A percentile compares a stretch with the other conserved stretches of the same genome.
These are phyloP conservation scores for Brevipalpus yothersi DNA, from an alignment of 1,140 invertebrate genomes.

Conservation along the genomic window DNA sequence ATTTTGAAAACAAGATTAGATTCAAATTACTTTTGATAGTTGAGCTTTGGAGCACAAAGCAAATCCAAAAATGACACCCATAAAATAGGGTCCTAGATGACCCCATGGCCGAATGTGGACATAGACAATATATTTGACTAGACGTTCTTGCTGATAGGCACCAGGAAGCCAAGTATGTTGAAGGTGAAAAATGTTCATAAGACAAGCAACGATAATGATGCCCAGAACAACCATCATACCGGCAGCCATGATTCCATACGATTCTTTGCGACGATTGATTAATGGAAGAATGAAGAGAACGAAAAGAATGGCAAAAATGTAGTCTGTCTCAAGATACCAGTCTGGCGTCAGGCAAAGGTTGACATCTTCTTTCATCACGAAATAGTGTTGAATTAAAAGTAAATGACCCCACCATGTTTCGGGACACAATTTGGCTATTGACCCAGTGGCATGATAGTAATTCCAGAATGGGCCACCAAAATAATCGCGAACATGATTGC, in stretches of 20 bases:
- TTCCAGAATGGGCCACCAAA: background rate
- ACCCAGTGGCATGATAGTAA: background rate
- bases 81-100: background rate
- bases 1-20: background rate
- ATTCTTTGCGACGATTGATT: background rate
- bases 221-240: background rate
- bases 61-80: background rate
- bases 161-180: background rate
- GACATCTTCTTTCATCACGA: background rate
- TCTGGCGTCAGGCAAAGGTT: background rate
- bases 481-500: background rate
- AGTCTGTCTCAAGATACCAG: background rate
- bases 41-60: background rate
- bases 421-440: background rate
- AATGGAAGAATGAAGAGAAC: background rate
- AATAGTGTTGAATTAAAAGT: background rate
- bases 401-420: background rate
- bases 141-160: background rate
- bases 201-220: background rate
- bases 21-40: background rate
- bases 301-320: background rate
- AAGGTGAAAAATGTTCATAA: background rate
- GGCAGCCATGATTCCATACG: background rate
- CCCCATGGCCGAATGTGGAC: background rate
- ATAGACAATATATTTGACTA: background rate